phyloP scores from a whole-genome alignment of 2,888 invertebrate genomes.

The Seira ritae region DNA sequence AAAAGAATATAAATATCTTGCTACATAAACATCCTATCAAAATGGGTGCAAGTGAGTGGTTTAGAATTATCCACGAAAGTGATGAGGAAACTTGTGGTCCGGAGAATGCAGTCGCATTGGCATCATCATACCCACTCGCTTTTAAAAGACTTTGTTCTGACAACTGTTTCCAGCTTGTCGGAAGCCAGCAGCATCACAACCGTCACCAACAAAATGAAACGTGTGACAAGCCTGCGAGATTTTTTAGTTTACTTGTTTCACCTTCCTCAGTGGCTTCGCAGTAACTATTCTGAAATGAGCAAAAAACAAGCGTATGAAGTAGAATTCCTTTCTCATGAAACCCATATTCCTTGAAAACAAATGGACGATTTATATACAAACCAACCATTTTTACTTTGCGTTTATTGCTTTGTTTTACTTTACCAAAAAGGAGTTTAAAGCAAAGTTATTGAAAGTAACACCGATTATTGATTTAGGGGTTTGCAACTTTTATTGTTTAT shows the following conservation, averaged over 20 bases:
- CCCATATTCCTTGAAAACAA: neutral
- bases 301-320: neutral
- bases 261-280: slow-evolving; percentile 35
- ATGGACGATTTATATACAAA: too few species aligned
- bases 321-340: neutral
- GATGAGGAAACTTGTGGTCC: neutral
- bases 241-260: slow-evolving; percentile 40
- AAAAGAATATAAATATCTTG: too few species aligned
- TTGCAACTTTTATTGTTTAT: too few species aligned
- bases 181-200: neutral
- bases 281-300: slow-evolving; percentile 20
- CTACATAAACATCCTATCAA: neutral
- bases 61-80: too few species aligned
- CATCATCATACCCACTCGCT: neutral
- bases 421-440: too few species aligned
- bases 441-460: too few species aligned
- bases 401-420: too few species aligned
- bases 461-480: too few species aligned
- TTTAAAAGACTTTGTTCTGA: slow-evolving; percentile 2
- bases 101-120: slow-evolving; percentile 2
- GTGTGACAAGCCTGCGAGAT: slow-evolving; percentile 40
- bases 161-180: slow-evolving; percentile 16
- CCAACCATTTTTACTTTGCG: too few species aligned
- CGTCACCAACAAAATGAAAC: slow-evolving; percentile 29
- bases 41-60: slow-evolving; percentile 31